Base-by-base conservation (phyloP, 2,797 vertebrate genomes). In the Diglossa cyanea region DNA sequence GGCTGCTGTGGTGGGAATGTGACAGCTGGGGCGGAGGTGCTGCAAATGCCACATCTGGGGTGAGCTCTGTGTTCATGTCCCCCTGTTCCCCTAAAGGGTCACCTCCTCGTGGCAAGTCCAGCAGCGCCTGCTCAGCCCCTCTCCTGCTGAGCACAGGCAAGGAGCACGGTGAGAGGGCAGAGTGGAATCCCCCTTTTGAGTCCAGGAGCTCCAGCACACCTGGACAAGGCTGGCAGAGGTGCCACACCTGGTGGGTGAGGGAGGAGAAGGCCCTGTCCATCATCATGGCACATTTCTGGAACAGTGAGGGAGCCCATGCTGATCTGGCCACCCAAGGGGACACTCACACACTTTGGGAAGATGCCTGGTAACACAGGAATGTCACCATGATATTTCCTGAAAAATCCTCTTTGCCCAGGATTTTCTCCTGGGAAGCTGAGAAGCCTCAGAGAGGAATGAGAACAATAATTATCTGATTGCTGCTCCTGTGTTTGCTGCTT, bases 101-200 rank as follows among this genome's bases (percentile, higher is more conserved):
- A 5, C 14, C 7, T 60, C 15, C 70, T 77, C 3, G 55, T 33
- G 24, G 35, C 3, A 2, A 54, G 44, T 4, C 33, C 53, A 39
- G 53, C 37, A 10, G 31, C n/a, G 48, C 24, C 47, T 47, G 47
- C 57, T 61, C 20, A 42, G 51, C 68, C 42, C 18, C 10, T 6
- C 13, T 35, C 5, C 33, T 35, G 47, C 53, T 61, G 72, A 44
- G 11, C 13, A 11, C 37, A 25, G 60, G 40, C 35, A 45, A 70
- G 54, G 48, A 63, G 54, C 2, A 0, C 4, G 30, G 12, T 19
- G 39, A 57, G 71, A 48, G 39, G 65, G 31, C 0, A 0, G n/a
- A 70, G 21, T 3, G 7, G 71, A 53, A 33, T 19, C 24, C n/a
- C 45, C 17, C 1, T 2, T 2, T 7, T 11, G 33, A 24, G 20